Evolutionary conservation across 30 jellyfish, hydroid and myxozoan species (phyloP).

Genomic region (Turritopsis dohrnii): DNA sequence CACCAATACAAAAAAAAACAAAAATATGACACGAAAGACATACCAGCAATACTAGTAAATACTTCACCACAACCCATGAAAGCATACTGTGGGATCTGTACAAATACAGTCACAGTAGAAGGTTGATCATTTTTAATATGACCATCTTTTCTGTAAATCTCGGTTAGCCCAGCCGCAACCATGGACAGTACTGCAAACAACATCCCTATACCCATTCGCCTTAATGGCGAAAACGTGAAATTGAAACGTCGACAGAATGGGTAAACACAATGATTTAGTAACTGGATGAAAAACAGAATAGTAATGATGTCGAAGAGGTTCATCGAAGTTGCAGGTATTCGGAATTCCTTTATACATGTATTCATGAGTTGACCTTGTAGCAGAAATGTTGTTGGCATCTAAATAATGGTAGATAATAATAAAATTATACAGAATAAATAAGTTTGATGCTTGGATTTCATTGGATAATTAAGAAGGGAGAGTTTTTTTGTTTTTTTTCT

Average conservation of each 20-base stretch:
- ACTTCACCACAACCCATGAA: constrained; percentile 84
- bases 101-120: constrained; percentile 53
- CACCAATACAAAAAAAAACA: neutral
- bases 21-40: neutral
- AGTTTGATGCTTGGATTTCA: no score
- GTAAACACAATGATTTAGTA: constrained; percentile 56
- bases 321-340: constrained; percentile 77
- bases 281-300: constrained; percentile 55
- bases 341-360: constrained; percentile 36
- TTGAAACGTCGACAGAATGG: constrained; percentile 36
- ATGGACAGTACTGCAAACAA: constrained; percentile 66
- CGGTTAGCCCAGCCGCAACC: constrained; percentile 70
- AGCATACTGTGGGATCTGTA: constrained; percentile 74
- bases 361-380: constrained; percentile 70
- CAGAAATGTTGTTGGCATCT: constrained; percentile 82
- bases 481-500: neutral
- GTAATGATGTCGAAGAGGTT: constrained; percentile 50
- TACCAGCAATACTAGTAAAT: constrained; percentile 81
- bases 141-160: constrained; percentile 49
- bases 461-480: no score
- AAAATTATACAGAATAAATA: no score
- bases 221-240: constrained; percentile 42
- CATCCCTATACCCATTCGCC: constrained; percentile 85
- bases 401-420: neutral
- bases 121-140: neutral